These are phyloP conservation scores for Alcedo atthis DNA, from an alignment of 2,797 vertebrate species.

Conservation along the genomic window DNA sequence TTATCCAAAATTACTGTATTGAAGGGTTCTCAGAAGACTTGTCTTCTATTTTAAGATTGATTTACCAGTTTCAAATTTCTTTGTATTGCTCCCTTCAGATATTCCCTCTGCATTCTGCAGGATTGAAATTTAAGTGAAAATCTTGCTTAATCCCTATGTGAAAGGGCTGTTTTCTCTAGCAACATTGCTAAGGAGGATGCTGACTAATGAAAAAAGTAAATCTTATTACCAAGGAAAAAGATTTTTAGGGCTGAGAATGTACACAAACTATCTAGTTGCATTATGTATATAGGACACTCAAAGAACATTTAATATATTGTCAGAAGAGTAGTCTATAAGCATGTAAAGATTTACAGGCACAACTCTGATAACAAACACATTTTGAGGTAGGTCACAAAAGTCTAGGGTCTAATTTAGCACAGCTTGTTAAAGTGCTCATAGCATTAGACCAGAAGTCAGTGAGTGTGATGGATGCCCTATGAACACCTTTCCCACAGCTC, in stretches of 20 bases:
- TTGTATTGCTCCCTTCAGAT: neutral
- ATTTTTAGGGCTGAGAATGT: neutral
- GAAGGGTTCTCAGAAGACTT: neutral
- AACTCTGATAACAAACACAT: neutral
- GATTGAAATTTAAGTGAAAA: slow-evolving; percentile 2
- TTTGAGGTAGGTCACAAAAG: neutral
- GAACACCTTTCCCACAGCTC: neutral
- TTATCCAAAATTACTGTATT: neutral
- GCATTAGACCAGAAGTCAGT: neutral
- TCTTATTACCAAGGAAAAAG: neutral
- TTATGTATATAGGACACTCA: neutral
- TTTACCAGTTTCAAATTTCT: neutral
- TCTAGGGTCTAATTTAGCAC: neutral
- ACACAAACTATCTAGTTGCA: neutral
- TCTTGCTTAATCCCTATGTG: neutral
- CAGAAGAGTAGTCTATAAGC: neutral
- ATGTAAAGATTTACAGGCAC: neutral
- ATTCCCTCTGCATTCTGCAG: neutral
- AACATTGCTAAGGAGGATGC: neutral
- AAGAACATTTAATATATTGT: neutral
- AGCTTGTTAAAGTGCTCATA: neutral
- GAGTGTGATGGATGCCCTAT: neutral
- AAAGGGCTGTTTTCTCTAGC: slow-evolving; percentile 6
- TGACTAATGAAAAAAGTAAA: neutral
- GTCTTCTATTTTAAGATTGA: neutral